These are phyloP conservation scores for Cochlearius cochlearius DNA, from an alignment of 2,113 vertebrate genomes.

Conservation along the genomic window DNA sequence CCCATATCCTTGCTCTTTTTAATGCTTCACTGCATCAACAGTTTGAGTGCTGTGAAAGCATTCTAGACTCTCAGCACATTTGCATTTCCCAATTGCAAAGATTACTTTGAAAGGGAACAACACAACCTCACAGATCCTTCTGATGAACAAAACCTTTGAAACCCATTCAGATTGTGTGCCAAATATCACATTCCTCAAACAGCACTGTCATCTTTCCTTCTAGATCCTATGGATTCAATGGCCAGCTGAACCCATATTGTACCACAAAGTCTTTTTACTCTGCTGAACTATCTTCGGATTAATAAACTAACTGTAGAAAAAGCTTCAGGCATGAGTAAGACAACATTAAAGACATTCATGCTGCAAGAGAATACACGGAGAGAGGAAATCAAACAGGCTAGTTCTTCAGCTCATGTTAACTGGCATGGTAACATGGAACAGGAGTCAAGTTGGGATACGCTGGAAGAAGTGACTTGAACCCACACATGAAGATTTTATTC, in stretches of 20 bases:
- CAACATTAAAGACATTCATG: neutral
- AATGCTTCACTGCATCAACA: neutral
- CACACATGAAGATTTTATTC: neutral
- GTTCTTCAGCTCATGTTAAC: neutral
- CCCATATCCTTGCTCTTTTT: neutral
- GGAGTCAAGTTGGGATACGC: fast-evolving
- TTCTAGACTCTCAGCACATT: neutral
- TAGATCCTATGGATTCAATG: neutral
- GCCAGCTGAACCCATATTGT: neutral
- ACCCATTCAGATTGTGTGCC: neutral
- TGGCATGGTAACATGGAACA: neutral
- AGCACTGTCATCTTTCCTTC: neutral
- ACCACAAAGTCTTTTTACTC: neutral
- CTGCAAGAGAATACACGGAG: neutral
- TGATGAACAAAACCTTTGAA: neutral
- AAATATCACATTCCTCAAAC: neutral
- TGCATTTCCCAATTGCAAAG: neutral
- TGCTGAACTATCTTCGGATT: neutral
- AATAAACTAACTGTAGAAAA: neutral
- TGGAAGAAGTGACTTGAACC: neutral
- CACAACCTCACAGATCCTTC: neutral
- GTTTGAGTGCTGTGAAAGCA: neutral
- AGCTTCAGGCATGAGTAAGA: neutral
- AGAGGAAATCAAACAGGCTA: neutral
- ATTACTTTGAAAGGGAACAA: neutral